Percentiles rank a stretch among this genome's conserved stretches.
Evolutionary conservation across 2,888 invertebrate genomes (phyloP).

Genomic region (Phrixothrix hirtus): DNA sequence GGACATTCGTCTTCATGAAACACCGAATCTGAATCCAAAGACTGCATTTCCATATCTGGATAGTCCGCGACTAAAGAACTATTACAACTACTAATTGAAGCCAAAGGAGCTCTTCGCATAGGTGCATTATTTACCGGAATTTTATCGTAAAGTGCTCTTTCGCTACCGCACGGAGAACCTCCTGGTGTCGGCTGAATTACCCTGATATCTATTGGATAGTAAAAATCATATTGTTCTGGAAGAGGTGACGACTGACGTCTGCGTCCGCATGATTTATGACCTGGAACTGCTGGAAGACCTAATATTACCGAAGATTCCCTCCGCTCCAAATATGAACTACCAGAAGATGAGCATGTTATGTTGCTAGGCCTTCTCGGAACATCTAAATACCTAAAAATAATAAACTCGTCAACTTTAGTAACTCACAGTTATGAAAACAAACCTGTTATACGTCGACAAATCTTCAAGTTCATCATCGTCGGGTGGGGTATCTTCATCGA

Average conservation of each 20-base stretch:
- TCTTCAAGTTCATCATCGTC: slow-evolving; percentile 52
- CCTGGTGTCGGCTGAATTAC: slow-evolving; percentile 83
- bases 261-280: slow-evolving; percentile 53
- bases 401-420: not conserved
- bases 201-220: slow-evolving; percentile 57
- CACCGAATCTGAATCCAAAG: slow-evolving; percentile 77
- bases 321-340: slow-evolving; percentile 80
- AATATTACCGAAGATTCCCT: slow-evolving; percentile 79
- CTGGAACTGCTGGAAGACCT: slow-evolving; percentile 67
- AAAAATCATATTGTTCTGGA: slow-evolving; percentile 52
- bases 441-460: slow-evolving; percentile 47
- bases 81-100: slow-evolving; percentile 78
- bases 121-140: slow-evolving; percentile 36
- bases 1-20: slow-evolving; percentile 64
- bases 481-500: slow-evolving; percentile 57
- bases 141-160: slow-evolving; percentile 59
- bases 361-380: slow-evolving; percentile 72
- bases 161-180: slow-evolving; percentile 78
- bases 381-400: slow-evolving; percentile 46
- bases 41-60: slow-evolving; percentile 71
- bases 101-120: slow-evolving; percentile 71
- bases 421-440: not conserved
- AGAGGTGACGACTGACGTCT: slow-evolving; percentile 53
- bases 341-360: slow-evolving; percentile 83
- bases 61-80: slow-evolving; percentile 68